A percentile compares a stretch with the other conserved stretches of the same genome.
Evolutionary conservation across 2,113 vertebrate genomes (phyloP).

Genomic region (Tursiops truncatus): DNA sequence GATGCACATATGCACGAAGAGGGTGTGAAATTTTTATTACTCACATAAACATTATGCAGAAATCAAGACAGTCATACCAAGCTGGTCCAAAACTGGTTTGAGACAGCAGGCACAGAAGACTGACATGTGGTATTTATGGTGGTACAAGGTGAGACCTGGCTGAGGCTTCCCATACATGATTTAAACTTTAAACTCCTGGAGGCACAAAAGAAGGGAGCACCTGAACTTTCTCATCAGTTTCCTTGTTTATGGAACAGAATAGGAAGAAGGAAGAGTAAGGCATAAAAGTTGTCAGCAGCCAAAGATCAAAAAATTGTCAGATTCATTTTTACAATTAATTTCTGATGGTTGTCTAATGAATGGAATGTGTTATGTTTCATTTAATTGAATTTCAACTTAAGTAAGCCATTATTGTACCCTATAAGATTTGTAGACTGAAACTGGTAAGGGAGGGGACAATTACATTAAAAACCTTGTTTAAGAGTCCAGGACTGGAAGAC

Average conservation of each 20-base stretch:
- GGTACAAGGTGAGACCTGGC: neutral
- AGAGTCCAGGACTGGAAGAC: neutral
- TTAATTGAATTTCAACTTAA: neutral
- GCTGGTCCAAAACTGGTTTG: neutral
- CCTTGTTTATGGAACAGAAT: neutral
- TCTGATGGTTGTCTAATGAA: neutral
- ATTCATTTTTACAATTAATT: neutral
- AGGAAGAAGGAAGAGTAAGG: neutral
- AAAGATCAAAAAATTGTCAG: neutral
- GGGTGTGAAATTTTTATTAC: neutral
- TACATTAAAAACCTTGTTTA: neutral
- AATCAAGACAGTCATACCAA: too few relatives aligned
- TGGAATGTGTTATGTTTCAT: neutral
- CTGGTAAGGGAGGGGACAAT: neutral
- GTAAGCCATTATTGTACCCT: neutral
- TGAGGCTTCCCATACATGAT: neutral
- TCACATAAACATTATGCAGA: neutral
- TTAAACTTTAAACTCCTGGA: neutral
- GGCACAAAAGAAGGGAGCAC: neutral
- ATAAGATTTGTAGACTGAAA: neutral
- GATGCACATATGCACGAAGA: neutral
- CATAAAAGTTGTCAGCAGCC: neutral
- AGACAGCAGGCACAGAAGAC: neutral
- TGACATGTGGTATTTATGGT: neutral
- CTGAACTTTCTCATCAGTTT: neutral